Evolutionary conservation across 2,888 invertebrate species (phyloP).

Genomic region (Agrotis segetum): DNA sequence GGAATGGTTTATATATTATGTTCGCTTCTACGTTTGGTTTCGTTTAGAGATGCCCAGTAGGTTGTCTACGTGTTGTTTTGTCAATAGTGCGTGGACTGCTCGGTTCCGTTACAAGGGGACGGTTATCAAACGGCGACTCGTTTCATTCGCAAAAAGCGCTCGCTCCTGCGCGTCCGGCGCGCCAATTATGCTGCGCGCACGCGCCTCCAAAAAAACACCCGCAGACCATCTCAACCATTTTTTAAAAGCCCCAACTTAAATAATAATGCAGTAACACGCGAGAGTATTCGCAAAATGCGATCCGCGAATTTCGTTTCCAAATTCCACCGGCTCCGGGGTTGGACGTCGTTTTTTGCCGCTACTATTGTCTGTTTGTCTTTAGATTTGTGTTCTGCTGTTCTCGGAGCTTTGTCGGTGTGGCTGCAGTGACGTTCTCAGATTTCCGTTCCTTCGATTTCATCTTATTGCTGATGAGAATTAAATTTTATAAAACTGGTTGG

Average conservation of each 20-base stretch:
- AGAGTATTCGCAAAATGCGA: slow-evolving; percentile 90
- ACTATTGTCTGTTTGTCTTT: slow-evolving; percentile 86
- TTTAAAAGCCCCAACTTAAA: slow-evolving; percentile 87
- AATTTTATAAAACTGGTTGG: slow-evolving; percentile 72
- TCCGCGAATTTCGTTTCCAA: slow-evolving; percentile 89
- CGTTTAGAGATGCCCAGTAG: slow-evolving; percentile 17
- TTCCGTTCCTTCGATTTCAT: slow-evolving; percentile 55
- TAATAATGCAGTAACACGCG: slow-evolving; percentile 91
- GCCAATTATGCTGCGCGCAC: slow-evolving; percentile 89
- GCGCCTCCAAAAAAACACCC: slow-evolving; percentile 88
- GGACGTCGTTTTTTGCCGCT: slow-evolving; percentile 81
- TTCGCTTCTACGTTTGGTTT: slow-evolving; percentile 8
- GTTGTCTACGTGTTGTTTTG: slow-evolving; percentile 1
- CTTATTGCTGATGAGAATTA: slow-evolving; percentile 64
- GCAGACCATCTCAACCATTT: slow-evolving; percentile 85
- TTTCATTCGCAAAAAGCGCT: slow-evolving; percentile 74
- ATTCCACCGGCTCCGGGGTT: slow-evolving; percentile 80
- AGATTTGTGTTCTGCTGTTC: slow-evolving; percentile 78
- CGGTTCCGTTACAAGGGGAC: slow-evolving; percentile 67
- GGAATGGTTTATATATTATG: slow-evolving; percentile 18
- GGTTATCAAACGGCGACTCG: slow-evolving; percentile 70
- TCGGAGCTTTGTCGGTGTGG: slow-evolving; percentile 74
- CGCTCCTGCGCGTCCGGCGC: slow-evolving; percentile 77
- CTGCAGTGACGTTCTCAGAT: slow-evolving; percentile 59
- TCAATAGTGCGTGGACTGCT: slow-evolving; percentile 21